Conservation (phyloP, 2,888 invertebrate genomes). For the Siphonodentalium dalli region DNA sequence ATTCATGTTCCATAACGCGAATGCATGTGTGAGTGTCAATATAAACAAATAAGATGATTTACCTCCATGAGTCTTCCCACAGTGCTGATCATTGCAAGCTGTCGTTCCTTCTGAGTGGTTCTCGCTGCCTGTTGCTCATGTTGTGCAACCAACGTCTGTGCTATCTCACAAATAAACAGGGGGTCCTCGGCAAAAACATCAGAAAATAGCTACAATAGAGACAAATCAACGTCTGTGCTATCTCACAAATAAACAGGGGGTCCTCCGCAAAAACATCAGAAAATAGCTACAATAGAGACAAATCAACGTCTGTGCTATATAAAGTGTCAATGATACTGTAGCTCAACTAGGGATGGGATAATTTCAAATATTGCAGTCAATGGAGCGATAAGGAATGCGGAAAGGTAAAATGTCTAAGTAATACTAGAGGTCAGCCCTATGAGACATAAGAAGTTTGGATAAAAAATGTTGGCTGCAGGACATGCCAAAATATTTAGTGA, state of each 20-base stretch:
- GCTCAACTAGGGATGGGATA: too few species aligned
- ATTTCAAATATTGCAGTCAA: too few species aligned
- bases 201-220: slow-evolving; percentile 62
- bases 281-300: too few species aligned
- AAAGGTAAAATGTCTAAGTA: too few species aligned
- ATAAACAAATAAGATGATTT: background rate
- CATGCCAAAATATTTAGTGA: too few species aligned
- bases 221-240: slow-evolving; percentile 47
- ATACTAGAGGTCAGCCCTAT: too few species aligned
- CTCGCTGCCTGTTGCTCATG: slow-evolving; percentile 42
- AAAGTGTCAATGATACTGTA: too few species aligned
- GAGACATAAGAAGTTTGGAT: too few species aligned
- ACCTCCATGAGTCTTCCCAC: slow-evolving; percentile 55
- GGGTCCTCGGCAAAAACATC: slow-evolving; percentile 61
- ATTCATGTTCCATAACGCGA: background rate
- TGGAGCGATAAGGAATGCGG: too few species aligned
- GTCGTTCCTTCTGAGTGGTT: slow-evolving; percentile 49
- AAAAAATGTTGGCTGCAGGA: too few species aligned
- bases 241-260: slow-evolving; percentile 56
- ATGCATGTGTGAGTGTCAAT: background rate
- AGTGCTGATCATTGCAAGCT: slow-evolving; percentile 43
- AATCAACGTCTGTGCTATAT: too few species aligned
- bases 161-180: slow-evolving; percentile 54
- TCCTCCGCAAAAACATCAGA: slow-evolving; percentile 59
- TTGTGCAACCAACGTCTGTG: slow-evolving; percentile 43